These are phyloP conservation scores for Chrosomus eos DNA, from an alignment of 2,797 vertebrate genomes.

Conservation along the genomic window DNA sequence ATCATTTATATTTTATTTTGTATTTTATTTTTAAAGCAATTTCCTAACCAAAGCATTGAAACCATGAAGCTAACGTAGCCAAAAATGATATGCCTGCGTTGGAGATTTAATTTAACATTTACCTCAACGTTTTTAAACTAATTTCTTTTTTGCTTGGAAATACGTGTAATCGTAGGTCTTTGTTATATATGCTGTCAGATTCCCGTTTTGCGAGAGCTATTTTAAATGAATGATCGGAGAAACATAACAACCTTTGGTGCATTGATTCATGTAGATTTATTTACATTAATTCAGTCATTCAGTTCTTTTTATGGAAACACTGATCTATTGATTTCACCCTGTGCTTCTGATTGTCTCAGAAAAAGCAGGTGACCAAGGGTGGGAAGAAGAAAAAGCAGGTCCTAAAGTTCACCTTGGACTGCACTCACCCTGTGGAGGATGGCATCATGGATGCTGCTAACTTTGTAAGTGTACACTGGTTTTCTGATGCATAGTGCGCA, in stretches of 20 bases:
- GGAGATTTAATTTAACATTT: not conserved
- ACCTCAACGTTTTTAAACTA: not conserved
- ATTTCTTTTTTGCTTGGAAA: not conserved
- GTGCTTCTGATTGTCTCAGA: constrained; percentile 72
- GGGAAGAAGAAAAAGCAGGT: constrained; percentile 97
- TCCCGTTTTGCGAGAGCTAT: not conserved
- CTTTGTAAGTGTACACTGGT: constrained; percentile 83
- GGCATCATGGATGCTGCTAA: constrained; percentile 99
- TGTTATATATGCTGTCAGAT: not conserved
- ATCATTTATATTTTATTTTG: not conserved
- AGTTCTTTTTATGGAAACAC: fast-evolving
- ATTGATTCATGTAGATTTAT: not conserved
- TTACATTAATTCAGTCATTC: not conserved
- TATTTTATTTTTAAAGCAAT: not conserved
- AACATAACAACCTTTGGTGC: not conserved
- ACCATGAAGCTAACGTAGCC: not conserved
- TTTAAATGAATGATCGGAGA: not conserved
- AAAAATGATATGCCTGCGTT: not conserved
- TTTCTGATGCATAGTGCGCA: not conserved
- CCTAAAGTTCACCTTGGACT: constrained; percentile 95
- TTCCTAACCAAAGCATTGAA: not conserved
- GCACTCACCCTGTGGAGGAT: constrained; percentile 97
- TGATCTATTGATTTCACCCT: not conserved
- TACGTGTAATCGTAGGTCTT: no score
- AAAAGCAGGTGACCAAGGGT: constrained; percentile 85